phyloP scores from a whole-genome alignment of 2,113 vertebrate species.

The Peromyscus polionotus region DNA sequence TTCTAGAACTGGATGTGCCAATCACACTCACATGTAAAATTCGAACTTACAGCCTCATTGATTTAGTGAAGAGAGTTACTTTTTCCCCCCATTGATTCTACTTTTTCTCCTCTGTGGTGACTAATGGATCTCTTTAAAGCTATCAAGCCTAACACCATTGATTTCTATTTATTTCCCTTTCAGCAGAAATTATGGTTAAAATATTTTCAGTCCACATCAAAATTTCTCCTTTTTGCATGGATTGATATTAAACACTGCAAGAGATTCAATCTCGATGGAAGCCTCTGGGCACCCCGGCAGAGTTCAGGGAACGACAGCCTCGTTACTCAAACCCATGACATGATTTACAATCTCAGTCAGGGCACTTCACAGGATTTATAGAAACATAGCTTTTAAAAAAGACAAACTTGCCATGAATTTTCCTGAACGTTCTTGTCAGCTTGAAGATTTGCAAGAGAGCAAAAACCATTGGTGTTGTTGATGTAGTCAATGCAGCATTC shows the following conservation, averaged over 20 bases:
- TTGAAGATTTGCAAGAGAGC: conserved; percentile 59
- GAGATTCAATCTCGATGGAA: conserved; percentile 71
- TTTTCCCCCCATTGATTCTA: neutral
- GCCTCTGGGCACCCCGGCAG: conserved; percentile 46
- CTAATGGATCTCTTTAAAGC: conserved; percentile 63
- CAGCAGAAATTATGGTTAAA: conserved; percentile 37
- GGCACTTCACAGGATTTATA: conserved; percentile 39
- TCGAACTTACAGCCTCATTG: neutral
- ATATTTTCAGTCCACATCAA: conserved; percentile 57
- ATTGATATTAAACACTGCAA: conserved; percentile 57
- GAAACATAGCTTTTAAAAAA: conserved; percentile 42
- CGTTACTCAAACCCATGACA: conserved; percentile 74
- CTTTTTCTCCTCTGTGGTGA: neutral
- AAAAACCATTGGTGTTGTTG: conserved; percentile 14
- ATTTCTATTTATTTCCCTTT: conserved; percentile 64
- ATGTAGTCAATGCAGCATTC: conserved; percentile 16
- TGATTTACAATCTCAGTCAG: conserved; percentile 66
- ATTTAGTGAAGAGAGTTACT: conserved; percentile 30
- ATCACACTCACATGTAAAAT: neutral
- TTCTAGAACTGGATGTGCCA: conserved; percentile 24
- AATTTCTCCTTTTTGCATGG: neutral
- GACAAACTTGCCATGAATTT: conserved; percentile 54
- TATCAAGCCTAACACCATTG: neutral
- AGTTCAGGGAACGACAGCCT: conserved; percentile 65
- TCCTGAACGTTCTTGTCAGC: conserved; percentile 58